Conservation (phyloP, 30 jellyfish, hydroid and myxozoan species). For the Hydra vulgaris region DNA sequence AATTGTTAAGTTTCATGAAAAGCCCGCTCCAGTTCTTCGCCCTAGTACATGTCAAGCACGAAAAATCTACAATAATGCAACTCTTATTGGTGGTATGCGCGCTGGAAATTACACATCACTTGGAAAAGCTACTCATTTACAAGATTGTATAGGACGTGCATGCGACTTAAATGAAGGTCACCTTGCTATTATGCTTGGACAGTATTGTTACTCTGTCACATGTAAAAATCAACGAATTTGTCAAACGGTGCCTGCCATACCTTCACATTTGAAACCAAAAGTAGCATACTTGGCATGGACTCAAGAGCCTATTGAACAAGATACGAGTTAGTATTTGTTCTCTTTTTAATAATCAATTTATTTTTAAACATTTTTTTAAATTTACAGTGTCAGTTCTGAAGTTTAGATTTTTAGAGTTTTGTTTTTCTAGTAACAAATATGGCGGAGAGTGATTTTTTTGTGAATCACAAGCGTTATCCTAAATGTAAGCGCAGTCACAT, state of each 20-base stretch:
- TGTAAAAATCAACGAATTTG: conserved; percentile 88
- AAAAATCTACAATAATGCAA: conserved; percentile 79
- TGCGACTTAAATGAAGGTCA: conserved; percentile 95
- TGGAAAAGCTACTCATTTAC: conserved; percentile 85
- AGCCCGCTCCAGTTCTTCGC: conserved; percentile 83
- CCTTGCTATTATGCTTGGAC: conserved; percentile 91
- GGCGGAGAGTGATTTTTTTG: conserved; percentile 98
- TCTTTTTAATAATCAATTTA: neutral
- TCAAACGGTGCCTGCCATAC: conserved; percentile 93
- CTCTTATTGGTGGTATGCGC: conserved; percentile 84
- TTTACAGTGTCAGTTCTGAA: no score
- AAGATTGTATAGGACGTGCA: conserved; percentile 95
- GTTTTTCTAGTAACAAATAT: conserved; percentile 66
- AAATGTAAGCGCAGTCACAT: conserved; percentile 88
- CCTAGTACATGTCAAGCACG: conserved; percentile 98
- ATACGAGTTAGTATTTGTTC: conserved; percentile 54
- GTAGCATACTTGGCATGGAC: conserved; percentile 98
- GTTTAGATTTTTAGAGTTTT: neutral
- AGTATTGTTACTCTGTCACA: conserved; percentile 86
- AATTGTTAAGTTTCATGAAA: conserved; percentile 41
- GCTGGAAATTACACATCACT: conserved; percentile 95
- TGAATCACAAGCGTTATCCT: conserved; percentile 80
- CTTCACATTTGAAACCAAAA: conserved; percentile 85
- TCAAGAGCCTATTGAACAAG: conserved; percentile 96
- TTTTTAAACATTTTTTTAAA: neutral